These are phyloP conservation scores for Podarcis raffonei DNA, from an alignment of 2,113 vertebrate genomes.

Conservation along the genomic window DNA sequence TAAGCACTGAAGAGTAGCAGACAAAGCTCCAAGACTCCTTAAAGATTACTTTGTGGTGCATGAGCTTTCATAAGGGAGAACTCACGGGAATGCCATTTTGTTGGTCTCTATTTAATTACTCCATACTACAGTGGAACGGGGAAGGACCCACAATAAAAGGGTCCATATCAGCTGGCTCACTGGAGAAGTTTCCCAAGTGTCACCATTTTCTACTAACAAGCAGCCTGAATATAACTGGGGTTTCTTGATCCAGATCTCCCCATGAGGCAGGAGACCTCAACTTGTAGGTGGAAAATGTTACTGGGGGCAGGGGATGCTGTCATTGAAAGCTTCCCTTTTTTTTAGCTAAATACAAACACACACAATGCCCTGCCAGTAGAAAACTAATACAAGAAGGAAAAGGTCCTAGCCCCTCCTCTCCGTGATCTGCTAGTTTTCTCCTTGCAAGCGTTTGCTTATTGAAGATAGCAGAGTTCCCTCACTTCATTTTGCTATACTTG, in stretches of 20 bases:
- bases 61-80: neutral
- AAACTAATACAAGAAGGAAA: neutral
- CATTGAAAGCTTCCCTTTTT: neutral
- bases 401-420: no score
- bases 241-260: neutral
- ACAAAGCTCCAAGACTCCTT: neutral
- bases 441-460: neutral
- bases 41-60: neutral
- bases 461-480: no score
- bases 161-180: neutral
- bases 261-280: neutral
- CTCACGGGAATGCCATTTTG: neutral
- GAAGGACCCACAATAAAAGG: no score
- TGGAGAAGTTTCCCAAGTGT: neutral
- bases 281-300: neutral
- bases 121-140: neutral
- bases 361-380: neutral
- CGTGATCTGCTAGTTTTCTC: neutral
- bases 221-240: neutral
- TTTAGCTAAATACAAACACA: neutral
- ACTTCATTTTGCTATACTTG: neutral
- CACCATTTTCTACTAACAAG: neutral
- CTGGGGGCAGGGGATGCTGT: neutral
- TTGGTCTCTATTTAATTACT: neutral
- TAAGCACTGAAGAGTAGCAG: neutral